Conservation (phyloP, 2,113 vertebrate genomes). For the Solea solea region DNA sequence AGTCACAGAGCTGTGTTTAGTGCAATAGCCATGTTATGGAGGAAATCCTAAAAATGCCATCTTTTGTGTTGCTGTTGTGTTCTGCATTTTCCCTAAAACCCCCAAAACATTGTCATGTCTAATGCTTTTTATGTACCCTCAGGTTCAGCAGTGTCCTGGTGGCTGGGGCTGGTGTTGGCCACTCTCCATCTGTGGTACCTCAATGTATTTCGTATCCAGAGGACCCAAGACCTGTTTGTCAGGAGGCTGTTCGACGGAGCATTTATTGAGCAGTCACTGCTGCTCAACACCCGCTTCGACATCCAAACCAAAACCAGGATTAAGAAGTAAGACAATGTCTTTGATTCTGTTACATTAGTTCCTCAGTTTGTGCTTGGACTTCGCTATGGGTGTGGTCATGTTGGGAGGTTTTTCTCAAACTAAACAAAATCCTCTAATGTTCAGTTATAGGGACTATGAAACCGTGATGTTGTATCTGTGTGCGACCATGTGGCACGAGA, state of each 20-base stretch:
- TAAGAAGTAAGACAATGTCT: conserved; percentile 36
- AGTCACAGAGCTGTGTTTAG: neutral
- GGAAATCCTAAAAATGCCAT: too few species aligned
- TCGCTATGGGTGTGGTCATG: too few species aligned
- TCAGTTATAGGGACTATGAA: neutral
- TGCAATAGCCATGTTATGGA: neutral
- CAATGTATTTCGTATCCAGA: conserved; percentile 70
- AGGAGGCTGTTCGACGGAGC: conserved; percentile 73
- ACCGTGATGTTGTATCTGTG: conserved; percentile 69
- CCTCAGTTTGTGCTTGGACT: too few species aligned
- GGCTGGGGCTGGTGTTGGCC: conserved; percentile 66
- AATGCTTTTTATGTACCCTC: neutral
- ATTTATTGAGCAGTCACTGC: conserved; percentile 79
- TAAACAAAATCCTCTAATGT: neutral
- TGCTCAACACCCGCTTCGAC: conserved; percentile 73
- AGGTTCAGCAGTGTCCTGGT: conserved; percentile 65
- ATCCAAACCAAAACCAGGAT: conserved; percentile 21
- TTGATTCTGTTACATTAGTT: neutral
- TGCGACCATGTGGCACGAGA: conserved; percentile 85
- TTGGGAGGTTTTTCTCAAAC: neutral
- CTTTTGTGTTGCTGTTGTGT: too few species aligned
- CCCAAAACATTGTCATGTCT: neutral
- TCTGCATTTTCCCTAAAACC: too few species aligned
- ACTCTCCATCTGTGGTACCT: conserved; percentile 72
- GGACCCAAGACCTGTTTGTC: conserved; percentile 74